Conservation (phyloP, 2,797 vertebrate species). For the Alcedo quadribrachys region DNA sequence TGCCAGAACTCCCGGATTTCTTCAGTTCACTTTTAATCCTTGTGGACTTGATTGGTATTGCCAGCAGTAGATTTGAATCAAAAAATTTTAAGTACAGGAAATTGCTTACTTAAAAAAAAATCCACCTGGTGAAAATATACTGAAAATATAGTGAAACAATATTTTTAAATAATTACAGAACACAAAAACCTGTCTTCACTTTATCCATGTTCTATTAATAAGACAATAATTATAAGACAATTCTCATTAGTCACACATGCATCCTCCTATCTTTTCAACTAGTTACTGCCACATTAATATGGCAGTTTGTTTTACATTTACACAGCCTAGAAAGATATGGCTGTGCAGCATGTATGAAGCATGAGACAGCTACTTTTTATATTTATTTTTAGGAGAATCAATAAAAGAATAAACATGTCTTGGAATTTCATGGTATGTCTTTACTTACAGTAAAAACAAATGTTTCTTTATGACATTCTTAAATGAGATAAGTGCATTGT, state of each 20-base stretch:
- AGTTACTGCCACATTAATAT: neutral
- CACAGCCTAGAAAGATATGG: neutral
- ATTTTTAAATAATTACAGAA: neutral
- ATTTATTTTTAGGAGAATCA: neutral
- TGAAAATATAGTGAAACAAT: neutral
- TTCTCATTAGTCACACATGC: neutral
- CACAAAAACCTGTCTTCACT: neutral
- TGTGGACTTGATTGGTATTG: neutral
- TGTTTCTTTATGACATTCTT: neutral
- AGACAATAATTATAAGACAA: neutral
- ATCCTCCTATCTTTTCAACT: neutral
- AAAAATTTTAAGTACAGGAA: neutral
- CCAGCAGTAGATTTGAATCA: neutral
- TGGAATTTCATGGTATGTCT: neutral
- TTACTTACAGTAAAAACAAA: neutral
- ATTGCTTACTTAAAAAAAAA: neutral
- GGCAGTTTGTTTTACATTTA: neutral
- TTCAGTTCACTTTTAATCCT: neutral
- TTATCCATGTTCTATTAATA: neutral
- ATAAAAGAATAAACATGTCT: neutral
- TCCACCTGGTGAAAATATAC: neutral
- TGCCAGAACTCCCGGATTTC: neutral
- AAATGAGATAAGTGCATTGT: neutral
- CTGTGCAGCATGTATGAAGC: neutral
- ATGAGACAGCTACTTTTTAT: neutral